These are phyloP conservation scores for Trimorus sp. DNA, from an alignment of 2,888 invertebrate species.

Conservation along the genomic window DNA sequence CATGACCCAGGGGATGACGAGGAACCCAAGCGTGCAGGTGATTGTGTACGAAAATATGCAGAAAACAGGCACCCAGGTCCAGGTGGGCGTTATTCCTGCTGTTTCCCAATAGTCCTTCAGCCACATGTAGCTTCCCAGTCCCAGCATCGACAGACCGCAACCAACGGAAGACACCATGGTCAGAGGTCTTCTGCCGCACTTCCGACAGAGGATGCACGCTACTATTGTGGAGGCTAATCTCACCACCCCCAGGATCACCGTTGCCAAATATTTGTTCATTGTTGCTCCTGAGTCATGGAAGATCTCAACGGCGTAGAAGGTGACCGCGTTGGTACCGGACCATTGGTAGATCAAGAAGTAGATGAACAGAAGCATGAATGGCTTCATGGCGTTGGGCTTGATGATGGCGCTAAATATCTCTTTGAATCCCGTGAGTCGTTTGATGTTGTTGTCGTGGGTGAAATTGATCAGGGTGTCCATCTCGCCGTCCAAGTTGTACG, in stretches of 20 bases:
- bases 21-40: constrained; percentile 86
- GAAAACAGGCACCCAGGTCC: constrained; percentile 85
- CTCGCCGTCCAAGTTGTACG: constrained; percentile 85
- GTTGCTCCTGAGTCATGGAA: constrained; percentile 85
- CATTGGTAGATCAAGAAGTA: constrained; percentile 88
- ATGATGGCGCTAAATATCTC: constrained; percentile 84
- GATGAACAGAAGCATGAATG: constrained; percentile 84
- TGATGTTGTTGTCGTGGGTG: constrained; percentile 85
- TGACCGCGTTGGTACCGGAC: constrained; percentile 87
- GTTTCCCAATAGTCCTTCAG: constrained; percentile 83
- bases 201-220: constrained; percentile 85
- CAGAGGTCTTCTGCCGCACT: constrained; percentile 84
- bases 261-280: constrained; percentile 84
- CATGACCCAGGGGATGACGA: constrained; percentile 89
- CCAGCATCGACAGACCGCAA: constrained; percentile 86
- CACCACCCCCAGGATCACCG: constrained; percentile 85
- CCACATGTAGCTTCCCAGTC: constrained; percentile 85
- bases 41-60: constrained; percentile 85
- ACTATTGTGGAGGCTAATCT: constrained; percentile 85
- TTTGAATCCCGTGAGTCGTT: constrained; percentile 82
- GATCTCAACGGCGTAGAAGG: constrained; percentile 87
- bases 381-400: constrained; percentile 85
- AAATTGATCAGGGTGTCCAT: constrained; percentile 85
- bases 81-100: constrained; percentile 77
- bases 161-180: constrained; percentile 86